phyloP scores from a whole-genome alignment of 2,797 vertebrate species.

The Dicrostonyx torquatus region DNA sequence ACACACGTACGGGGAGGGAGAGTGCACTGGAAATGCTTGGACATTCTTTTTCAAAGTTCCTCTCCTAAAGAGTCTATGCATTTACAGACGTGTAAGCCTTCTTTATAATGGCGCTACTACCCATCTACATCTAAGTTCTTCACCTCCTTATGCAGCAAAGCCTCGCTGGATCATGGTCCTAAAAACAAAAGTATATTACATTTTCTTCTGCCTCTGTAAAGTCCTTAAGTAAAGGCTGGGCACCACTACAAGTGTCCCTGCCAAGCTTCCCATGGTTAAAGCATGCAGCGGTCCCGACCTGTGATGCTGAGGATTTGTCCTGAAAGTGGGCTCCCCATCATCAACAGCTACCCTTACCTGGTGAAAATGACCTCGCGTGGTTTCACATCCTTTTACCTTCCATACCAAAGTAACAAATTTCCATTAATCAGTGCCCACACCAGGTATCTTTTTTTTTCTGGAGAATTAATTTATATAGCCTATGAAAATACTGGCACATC shows the following conservation, averaged over 20 bases:
- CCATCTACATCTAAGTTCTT: constrained; percentile 4
- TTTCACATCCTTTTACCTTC: constrained; percentile 57
- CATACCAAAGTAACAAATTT: constrained; percentile 70
- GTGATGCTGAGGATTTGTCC: constrained; percentile 6
- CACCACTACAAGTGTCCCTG: background rate
- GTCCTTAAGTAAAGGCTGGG: constrained; percentile 27
- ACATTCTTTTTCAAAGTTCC: background rate
- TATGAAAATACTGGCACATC: constrained; percentile 85
- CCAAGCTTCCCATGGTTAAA: constrained; percentile 7
- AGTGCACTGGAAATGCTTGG: background rate
- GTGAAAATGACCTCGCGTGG: constrained; percentile 41
- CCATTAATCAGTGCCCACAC: constrained; percentile 69
- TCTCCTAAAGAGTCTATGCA: background rate
- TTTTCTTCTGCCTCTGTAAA: constrained; percentile 4
- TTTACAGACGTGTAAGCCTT: background rate
- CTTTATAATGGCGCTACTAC: background rate
- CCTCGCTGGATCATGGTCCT: background rate
- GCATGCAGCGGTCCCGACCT: background rate
- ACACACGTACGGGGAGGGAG: no score
- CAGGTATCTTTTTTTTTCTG: constrained; percentile 67
- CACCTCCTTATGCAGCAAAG: background rate
- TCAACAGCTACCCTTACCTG: background rate
- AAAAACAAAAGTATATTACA: background rate
- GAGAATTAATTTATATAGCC: constrained; percentile 83
- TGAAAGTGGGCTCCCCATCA: constrained; percentile 58